Conservation (phyloP, 1,140 invertebrate species). For the Helicoverpa zea region DNA sequence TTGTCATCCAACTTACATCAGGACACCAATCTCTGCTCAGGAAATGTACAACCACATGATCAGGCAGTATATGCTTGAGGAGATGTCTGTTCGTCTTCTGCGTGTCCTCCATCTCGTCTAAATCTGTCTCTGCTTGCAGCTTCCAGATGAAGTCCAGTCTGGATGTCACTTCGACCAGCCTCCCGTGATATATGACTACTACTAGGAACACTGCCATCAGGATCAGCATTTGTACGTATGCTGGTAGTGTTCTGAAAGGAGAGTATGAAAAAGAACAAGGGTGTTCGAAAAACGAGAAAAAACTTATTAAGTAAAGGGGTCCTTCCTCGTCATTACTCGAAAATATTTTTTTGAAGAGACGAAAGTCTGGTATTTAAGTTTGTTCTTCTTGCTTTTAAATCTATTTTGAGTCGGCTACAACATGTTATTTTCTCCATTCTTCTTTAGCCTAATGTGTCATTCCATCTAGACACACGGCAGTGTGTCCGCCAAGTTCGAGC, state of each 20-base stretch:
- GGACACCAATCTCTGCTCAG: slow-evolving; percentile 90
- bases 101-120: slow-evolving; percentile 96
- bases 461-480: no score
- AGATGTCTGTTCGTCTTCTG: slow-evolving; percentile 94
- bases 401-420: no score
- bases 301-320: no score
- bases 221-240: slow-evolving; percentile 93
- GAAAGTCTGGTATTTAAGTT: no score
- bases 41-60: slow-evolving; percentile 98
- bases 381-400: no score
- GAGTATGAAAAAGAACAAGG: neutral
- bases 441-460: no score
- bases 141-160: slow-evolving; percentile 98
- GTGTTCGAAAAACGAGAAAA: neutral
- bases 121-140: slow-evolving; percentile 95
- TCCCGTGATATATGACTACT: slow-evolving; percentile 96
- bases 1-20: slow-evolving; percentile 87
- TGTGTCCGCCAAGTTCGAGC: no score
- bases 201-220: slow-evolving; percentile 93
- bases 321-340: no score
- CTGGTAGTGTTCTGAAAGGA: slow-evolving; percentile 87
- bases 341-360: no score
- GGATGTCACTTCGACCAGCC: slow-evolving; percentile 95
- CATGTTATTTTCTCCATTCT: no score
- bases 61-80: slow-evolving; percentile 97